Evolutionary conservation across 1,140 invertebrate species (phyloP), one percentile per base, ranked within the genome.

Genomic region (Zaprionus vittiger): DNA sequence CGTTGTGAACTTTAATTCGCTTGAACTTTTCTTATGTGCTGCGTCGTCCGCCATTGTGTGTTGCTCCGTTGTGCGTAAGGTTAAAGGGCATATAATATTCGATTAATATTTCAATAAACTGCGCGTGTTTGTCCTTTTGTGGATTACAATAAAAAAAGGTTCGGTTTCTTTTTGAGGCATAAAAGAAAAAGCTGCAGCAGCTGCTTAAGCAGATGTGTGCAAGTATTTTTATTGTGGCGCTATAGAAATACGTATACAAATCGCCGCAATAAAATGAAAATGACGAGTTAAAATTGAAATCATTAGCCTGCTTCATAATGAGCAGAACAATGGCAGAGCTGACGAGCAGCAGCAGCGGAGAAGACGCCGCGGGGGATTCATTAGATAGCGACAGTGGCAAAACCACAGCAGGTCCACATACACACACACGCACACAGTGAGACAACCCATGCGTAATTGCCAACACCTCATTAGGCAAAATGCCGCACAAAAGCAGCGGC

Each of bases 51-150:
- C 64, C 67, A 67, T 77, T 77, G 56, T 84, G 60, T 49, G 60
- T 49, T 52, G 31, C 49, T 38, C 66, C 62, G 63, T 65, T 62
- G 24, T 14, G 31, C 60, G 38, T 67, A 62, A 83, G 80, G 72
- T 15, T 28, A 59, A 67, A 80, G 80, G 81, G 74, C 70, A 83
- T 83, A 89, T 84, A 89, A 81, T 80, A 82, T 85, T 89, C 81
- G 84, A 79, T 89, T 85, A 90, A 89, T 89, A 85, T 89, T 90
- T 81, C 79, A 90, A 89, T 89, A 89, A 89, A 90, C 74, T 90
- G 73, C 74, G 73, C 86, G 55, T 68, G 76, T 77, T 71, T 55
- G 57, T 72, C 72, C 79, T 77, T 81, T 86, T 81, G 80, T 70
- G 84, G 85, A 90, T 89, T 90, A 90, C 72, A 80, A 85, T 76